These are phyloP conservation scores for Heliothis subflexa DNA, from an alignment of 1,140 invertebrate genomes.

Conservation along the genomic window DNA sequence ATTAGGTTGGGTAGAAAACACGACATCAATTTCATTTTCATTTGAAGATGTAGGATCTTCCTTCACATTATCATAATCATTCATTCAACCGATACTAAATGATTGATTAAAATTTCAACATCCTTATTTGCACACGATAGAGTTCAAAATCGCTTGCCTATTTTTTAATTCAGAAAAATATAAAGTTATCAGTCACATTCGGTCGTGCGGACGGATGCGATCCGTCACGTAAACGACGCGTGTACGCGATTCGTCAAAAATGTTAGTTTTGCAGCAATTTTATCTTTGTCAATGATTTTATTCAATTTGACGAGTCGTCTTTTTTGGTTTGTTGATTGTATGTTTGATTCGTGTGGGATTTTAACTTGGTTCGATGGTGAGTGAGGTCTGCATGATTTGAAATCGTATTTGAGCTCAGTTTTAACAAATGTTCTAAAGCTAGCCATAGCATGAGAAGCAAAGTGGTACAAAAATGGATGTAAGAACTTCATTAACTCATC, in stretches of 20 bases:
- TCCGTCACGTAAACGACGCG: conserved; percentile 50
- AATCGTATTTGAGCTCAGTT: not conserved
- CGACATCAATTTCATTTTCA: conserved; percentile 8
- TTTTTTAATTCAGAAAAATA: conserved; percentile 22
- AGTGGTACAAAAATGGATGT: too few species aligned
- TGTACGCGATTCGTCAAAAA: conserved; percentile 55
- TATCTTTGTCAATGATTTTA: conserved; percentile 44
- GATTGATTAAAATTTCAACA: conserved; percentile 15
- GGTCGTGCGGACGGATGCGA: conserved; percentile 48
- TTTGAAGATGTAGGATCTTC: conserved; percentile 21
- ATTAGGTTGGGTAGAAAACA: not conserved
- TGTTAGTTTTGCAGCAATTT: conserved; percentile 40
- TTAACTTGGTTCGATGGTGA: not conserved
- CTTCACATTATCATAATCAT: conserved; percentile 36
- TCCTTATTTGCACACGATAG: not conserved
- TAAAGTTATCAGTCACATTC: conserved; percentile 50
- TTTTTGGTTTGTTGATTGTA: not conserved
- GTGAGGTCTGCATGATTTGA: not conserved
- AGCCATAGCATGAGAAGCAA: too few species aligned
- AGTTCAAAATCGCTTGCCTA: not conserved
- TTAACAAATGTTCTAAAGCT: too few species aligned
- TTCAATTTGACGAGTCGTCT: conserved; percentile 31
- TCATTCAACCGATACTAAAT: conserved; percentile 20
- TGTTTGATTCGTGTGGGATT: not conserved
- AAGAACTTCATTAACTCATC: too few species aligned